Evolutionary conservation across 2,888 invertebrate genomes (phyloP).

Genomic region (Reticulitermes lucifugus): DNA sequence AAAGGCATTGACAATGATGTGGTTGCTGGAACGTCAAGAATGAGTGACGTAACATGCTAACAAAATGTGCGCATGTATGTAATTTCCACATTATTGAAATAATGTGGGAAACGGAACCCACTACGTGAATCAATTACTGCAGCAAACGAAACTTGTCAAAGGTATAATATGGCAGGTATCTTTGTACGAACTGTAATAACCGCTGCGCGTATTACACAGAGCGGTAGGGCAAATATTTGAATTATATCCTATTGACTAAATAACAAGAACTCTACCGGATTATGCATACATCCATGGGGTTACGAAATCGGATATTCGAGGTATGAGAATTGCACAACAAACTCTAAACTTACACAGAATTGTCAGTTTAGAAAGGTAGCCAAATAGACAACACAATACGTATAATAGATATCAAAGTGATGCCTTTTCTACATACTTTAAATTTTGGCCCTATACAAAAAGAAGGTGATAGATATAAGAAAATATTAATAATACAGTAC

Average conservation of each 20-base stretch:
- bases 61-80: not conserved
- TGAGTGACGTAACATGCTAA: slow-evolving; percentile 12
- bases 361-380: no score
- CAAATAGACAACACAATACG: no score
- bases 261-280: not conserved
- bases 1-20: not conserved
- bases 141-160: not conserved
- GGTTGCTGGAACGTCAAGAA: slow-evolving; percentile 9
- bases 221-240: not conserved
- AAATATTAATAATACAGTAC: no score
- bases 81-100: not conserved
- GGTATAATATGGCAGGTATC: slow-evolving; percentile 9
- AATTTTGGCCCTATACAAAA: no score
- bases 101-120: not conserved
- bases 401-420: no score
- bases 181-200: not conserved
- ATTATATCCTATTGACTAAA: not conserved
- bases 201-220: not conserved
- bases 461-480: no score
- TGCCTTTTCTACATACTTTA: no score
- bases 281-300: not conserved
- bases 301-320: not conserved
- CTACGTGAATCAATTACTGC: not conserved
- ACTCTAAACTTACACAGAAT: no score
- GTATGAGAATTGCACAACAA: no score